A percentile compares a stretch with the other conserved stretches of the same genome.
These are phyloP conservation scores for Paralvinella palmiformis DNA, from an alignment of 1,140 invertebrate genomes.

Conservation along the genomic window DNA sequence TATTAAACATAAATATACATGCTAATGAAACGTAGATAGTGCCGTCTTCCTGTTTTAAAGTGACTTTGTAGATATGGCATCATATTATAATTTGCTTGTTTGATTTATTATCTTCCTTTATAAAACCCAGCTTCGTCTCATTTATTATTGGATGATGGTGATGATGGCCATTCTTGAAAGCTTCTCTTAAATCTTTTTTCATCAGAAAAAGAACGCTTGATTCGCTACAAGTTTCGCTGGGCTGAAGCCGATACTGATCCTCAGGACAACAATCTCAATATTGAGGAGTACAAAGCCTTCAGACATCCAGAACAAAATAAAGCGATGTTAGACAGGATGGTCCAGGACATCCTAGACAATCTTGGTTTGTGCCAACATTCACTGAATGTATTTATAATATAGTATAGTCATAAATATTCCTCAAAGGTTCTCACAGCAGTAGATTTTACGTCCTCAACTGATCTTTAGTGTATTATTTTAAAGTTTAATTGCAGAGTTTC, in stretches of 20 bases:
- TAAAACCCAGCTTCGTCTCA: background rate
- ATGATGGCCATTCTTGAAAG: background rate
- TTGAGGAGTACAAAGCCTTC: conserved; percentile 74
- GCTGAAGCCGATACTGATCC: conserved; percentile 69
- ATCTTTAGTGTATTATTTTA: too few species aligned
- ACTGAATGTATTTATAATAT: too few species aligned
- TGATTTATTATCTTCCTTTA: background rate
- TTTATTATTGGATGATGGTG: background rate
- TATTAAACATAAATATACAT: too few species aligned
- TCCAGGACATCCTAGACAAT: conserved; percentile 68
- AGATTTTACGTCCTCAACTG: too few species aligned
- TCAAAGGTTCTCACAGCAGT: too few species aligned
- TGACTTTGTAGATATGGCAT: too few species aligned
- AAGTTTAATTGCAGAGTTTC: too few species aligned
- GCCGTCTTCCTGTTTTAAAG: too few species aligned
- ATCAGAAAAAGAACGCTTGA: conserved; percentile 59
- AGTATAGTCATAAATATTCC: too few species aligned
- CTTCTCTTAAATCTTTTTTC: background rate
- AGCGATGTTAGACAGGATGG: conserved; percentile 64
- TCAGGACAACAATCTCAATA: conserved; percentile 58
- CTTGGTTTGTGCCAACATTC: conserved; percentile 64
- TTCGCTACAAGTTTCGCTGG: conserved; percentile 72
- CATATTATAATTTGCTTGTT: too few species aligned
- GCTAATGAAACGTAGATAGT: too few species aligned
- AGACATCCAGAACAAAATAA: conserved; percentile 76